phyloP scores from a whole-genome alignment of 2,113 vertebrate species.

The Corydoras sp. region DNA sequence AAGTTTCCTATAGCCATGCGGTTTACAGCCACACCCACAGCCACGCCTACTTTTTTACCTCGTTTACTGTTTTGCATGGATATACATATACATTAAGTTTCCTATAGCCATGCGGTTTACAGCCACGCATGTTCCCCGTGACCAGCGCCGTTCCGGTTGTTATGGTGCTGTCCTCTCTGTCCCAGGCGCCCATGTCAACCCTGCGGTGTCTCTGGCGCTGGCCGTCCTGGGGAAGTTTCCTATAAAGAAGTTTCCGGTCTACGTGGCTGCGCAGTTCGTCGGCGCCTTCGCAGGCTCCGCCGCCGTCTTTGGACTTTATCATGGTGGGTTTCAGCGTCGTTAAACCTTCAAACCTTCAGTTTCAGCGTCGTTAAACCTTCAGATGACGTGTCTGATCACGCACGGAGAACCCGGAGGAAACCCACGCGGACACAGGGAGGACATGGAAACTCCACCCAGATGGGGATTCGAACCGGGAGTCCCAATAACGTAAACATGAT shows the following conservation, averaged over 20 bases:
- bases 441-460: too few relatives aligned
- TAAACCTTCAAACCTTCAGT: constrained; percentile 44
- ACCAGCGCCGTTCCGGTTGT: background rate
- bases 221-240: constrained; percentile 80
- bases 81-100: too few relatives aligned
- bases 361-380: background rate
- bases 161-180: constrained; percentile 24
- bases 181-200: constrained; percentile 91
- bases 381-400: background rate
- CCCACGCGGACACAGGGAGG: too few relatives aligned
- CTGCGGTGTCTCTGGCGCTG: constrained; percentile 91
- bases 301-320: constrained; percentile 80
- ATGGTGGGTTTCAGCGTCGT: constrained; percentile 68
- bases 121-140: too few relatives aligned
- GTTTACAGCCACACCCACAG: too few relatives aligned
- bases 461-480: too few relatives aligned
- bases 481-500: too few relatives aligned
- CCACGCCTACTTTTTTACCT: too few relatives aligned
- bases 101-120: too few relatives aligned
- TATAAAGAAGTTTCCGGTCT: constrained; percentile 84
- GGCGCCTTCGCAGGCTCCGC: constrained; percentile 85
- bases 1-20: too few relatives aligned
- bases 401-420: too few relatives aligned
- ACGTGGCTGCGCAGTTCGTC: constrained; percentile 80
- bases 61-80: too few relatives aligned